Percentiles rank a stretch among this genome's conserved stretches.
Evolutionary conservation across 2,888 invertebrate species (phyloP).

Genomic region (Lasioglossum lativentre): DNA sequence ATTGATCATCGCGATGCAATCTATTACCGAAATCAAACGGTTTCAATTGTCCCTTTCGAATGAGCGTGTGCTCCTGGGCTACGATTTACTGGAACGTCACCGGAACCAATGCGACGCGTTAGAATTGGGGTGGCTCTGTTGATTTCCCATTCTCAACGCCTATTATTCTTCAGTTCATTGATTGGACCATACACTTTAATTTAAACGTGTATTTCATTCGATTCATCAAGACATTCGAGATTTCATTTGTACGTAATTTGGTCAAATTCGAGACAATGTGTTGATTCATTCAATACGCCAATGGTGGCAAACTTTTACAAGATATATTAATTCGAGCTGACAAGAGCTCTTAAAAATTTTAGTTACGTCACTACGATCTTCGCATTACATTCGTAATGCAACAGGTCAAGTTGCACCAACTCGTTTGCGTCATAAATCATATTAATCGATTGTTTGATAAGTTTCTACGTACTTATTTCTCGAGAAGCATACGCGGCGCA

Average conservation of each 20-base stretch:
- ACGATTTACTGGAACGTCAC: not conserved
- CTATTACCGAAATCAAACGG: not conserved
- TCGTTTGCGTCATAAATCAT: no score
- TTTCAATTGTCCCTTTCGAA: not conserved
- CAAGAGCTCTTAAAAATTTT: no score
- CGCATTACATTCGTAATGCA: no score
- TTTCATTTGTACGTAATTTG: no score
- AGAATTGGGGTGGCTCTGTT: not conserved
- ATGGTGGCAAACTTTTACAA: no score
- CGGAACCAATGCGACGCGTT: not conserved
- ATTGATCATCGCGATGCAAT: constrained; percentile 11
- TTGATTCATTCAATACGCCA: no score
- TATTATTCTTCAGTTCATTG: not conserved
- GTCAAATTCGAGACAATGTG: no score
- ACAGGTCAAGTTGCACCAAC: no score
- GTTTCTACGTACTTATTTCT: not conserved
- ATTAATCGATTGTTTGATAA: not conserved
- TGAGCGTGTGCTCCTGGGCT: not conserved
- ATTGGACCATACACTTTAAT: not conserved
- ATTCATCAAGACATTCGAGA: no score
- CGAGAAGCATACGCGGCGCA: not conserved
- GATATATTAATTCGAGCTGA: no score
- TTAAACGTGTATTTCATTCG: not conserved
- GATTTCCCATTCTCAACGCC: not conserved
- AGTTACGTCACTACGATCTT: no score